Evolutionary conservation across 2,888 invertebrate species (phyloP).

Genomic region (Dendrolimus houi): DNA sequence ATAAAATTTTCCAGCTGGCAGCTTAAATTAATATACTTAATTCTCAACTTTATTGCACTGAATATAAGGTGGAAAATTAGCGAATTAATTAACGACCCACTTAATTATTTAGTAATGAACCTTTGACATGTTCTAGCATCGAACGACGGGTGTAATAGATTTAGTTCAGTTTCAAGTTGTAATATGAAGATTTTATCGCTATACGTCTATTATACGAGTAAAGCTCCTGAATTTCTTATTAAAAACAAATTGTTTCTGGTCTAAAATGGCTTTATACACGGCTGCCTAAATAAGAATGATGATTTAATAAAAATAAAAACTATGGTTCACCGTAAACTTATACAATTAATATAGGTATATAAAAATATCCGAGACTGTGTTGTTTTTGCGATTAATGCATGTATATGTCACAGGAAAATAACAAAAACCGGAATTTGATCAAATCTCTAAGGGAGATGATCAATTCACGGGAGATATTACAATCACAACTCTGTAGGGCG

Average conservation of each 20-base stretch:
- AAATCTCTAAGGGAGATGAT: no score
- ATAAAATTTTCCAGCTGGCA: conserved; percentile 5
- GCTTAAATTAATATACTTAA: neutral
- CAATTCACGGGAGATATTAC: no score
- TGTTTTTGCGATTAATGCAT: no score
- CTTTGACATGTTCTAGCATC: conserved; percentile 1
- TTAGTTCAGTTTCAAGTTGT: conserved; percentile 2
- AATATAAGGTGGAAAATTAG: conserved; percentile 1
- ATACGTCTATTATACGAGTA: neutral
- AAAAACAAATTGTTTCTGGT: neutral
- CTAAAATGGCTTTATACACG: neutral
- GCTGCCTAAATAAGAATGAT: neutral
- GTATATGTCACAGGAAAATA: no score
- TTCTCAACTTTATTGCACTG: neutral
- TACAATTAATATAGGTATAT: no score
- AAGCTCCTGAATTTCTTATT: neutral
- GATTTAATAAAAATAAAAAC: neutral
- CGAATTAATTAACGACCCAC: conserved; percentile 1
- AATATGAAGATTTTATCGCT: conserved; percentile 5
- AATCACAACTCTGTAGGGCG: no score
- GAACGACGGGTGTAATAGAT: conserved; percentile 3
- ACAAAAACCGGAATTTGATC: no score
- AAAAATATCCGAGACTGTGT: no score
- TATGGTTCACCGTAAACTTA: neutral
- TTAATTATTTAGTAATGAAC: conserved; percentile 6